phyloP scores from a whole-genome alignment of 2,888 invertebrate genomes.

The Campopleginae sp. region DNA sequence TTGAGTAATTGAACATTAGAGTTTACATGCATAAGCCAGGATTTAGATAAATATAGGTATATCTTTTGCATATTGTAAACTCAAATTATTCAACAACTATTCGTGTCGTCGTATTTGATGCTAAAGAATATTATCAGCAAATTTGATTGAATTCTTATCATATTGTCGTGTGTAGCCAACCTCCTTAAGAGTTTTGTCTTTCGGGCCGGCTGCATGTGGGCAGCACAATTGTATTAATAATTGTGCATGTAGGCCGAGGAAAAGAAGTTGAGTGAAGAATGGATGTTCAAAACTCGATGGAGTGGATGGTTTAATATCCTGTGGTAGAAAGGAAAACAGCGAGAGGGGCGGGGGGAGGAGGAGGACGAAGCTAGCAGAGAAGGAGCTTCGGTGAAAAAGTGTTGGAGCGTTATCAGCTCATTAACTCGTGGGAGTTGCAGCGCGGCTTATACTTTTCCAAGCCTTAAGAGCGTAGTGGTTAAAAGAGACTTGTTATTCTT shows the following conservation, averaged over 20 bases:
- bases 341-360: not conserved
- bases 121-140: too few species aligned
- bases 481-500: slow-evolving; percentile 62
- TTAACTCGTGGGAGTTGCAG: slow-evolving; percentile 47
- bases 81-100: too few species aligned
- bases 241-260: not conserved
- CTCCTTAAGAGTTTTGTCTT: not conserved
- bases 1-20: too few species aligned
- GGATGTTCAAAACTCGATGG: slow-evolving; percentile 55
- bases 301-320: slow-evolving; percentile 48
- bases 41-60: too few species aligned
- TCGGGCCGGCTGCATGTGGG: not conserved
- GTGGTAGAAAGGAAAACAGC: not conserved
- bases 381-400: slow-evolving; percentile 50
- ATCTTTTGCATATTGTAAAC: too few species aligned
- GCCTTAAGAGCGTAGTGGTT: slow-evolving; percentile 44
- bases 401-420: slow-evolving; percentile 63
- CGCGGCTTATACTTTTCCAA: slow-evolving; percentile 18
- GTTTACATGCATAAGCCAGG: too few species aligned
- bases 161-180: too few species aligned
- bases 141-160: too few species aligned
- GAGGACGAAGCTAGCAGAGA: not conserved
- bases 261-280: slow-evolving; percentile 38
- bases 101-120: too few species aligned
- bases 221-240: not conserved